These are phyloP conservation scores for Neodiprion virginianus DNA, from an alignment of 1,140 invertebrate genomes.

Conservation along the genomic window DNA sequence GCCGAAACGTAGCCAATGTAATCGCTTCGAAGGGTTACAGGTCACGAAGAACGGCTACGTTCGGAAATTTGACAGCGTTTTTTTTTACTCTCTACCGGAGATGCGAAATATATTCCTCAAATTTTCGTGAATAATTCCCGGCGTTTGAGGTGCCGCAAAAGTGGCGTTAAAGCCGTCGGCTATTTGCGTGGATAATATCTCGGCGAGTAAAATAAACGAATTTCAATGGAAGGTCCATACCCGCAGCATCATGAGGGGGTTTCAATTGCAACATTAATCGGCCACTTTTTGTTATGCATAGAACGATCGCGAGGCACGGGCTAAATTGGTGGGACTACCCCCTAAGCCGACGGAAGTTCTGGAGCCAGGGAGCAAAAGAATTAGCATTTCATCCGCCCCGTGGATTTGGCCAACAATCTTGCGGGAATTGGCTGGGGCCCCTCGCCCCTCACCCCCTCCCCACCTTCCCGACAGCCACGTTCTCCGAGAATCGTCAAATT, in stretches of 20 bases:
- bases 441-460: background rate
- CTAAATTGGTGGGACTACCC: conserved; percentile 9
- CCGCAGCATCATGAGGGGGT: background rate
- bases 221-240: background rate
- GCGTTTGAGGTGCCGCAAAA: no score
- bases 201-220: background rate
- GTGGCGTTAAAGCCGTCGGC: no score
- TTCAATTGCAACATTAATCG: conserved; percentile 1
- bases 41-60: no score
- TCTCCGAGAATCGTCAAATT: background rate
- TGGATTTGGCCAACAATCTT: conserved; percentile 13
- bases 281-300: conserved; percentile 5
- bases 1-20: no score
- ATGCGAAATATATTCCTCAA: no score
- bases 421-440: conserved; percentile 9
- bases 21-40: no score
- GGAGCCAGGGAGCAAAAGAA: conserved; percentile 3
- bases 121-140: no score
- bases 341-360: conserved; percentile 7
- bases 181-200: no score
- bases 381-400: conserved; percentile 13
- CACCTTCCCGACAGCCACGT: background rate
- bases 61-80: no score
- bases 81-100: no score
- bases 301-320: background rate